These are phyloP conservation scores for Philaenus spumarius DNA, from an alignment of 1,140 invertebrate genomes.

Conservation along the genomic window DNA sequence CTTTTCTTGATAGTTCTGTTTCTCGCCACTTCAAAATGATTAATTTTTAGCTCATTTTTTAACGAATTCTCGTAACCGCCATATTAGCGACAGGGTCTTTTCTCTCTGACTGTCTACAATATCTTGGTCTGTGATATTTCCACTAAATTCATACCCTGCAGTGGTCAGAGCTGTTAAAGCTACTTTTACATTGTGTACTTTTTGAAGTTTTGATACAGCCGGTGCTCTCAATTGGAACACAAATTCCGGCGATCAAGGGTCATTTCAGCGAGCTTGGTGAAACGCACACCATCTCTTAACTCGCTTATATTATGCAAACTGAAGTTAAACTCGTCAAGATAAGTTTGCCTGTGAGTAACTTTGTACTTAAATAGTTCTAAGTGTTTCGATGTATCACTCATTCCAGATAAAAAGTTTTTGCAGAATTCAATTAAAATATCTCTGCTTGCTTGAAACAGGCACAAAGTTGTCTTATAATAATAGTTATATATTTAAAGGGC, in stretches of 20 bases:
- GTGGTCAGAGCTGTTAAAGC: slow-evolving; percentile 46
- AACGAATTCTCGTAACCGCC: slow-evolving; percentile 58
- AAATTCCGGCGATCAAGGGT: slow-evolving; percentile 61
- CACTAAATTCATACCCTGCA: slow-evolving; percentile 48
- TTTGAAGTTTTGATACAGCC: slow-evolving; percentile 76
- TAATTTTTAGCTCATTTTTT: slow-evolving; percentile 15
- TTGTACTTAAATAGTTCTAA: slow-evolving; percentile 67
- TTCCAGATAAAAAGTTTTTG: slow-evolving; percentile 67
- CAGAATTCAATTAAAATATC: slow-evolving; percentile 73
- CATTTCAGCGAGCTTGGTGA: slow-evolving; percentile 74
- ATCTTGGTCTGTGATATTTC: slow-evolving; percentile 62
- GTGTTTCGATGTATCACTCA: slow-evolving; percentile 80
- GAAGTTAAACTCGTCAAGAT: slow-evolving; percentile 84
- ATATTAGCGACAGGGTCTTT: slow-evolving; percentile 78
- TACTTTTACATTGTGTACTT: slow-evolving; percentile 79
- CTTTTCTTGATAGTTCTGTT: neutral
- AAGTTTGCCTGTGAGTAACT: slow-evolving; percentile 68
- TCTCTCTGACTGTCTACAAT: slow-evolving; percentile 82
- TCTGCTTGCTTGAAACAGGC: slow-evolving; percentile 57
- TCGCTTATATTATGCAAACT: slow-evolving; percentile 68
- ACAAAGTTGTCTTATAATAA: too few relatives aligned
- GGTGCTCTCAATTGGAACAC: slow-evolving; percentile 65
- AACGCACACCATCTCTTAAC: slow-evolving; percentile 66
- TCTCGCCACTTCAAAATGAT: slow-evolving; percentile 23
- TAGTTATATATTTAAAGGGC: too few relatives aligned